Evolutionary conservation across 2,797 vertebrate species (phyloP), one percentile per base, ranked within the genome.

Genomic region (Tokudaia muenninki): DNA sequence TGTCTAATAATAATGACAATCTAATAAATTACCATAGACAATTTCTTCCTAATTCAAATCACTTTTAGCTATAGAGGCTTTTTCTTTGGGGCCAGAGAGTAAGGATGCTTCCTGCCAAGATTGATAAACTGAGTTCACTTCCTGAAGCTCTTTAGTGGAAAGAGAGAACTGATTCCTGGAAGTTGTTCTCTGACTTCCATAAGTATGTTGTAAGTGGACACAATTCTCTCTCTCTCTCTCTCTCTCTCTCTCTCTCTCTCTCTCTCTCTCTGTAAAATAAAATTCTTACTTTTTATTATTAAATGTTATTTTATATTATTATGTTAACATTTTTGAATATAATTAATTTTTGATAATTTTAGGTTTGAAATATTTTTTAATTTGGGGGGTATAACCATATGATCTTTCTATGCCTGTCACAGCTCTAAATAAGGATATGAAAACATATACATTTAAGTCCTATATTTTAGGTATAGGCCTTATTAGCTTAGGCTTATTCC

Each of bases 291-390:
- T 89, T 77, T n/a, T 82, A 22, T 52, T 72, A 29, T 81, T 90
- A 80, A 79, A 93, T 86, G 19, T 10, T 74, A 57, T 89, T 81
- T 75, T 34, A 86, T 83, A 74, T 93, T 89, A 47, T 82, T 95
- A 80, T 16, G 4, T 82, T 63, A 12, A 92, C 82, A 50, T 77
- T 26, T 29, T 12, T 70, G 44, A 78, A 50, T 87, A 16, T 19
- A 74, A 1, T n/a, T 70, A 70, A 86, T 88, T n/a, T 82, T 90
- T 88, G 63, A 14, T 61, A 50, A 79, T 67, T 79, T 89, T 84
- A 84, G 29, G 4, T 80, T 84, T 57, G 82, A 89, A 88, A 26
- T 55, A 44, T 41, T 55, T 96, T 41, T 50, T 4, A 26, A 5
- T 37, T 37, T 72, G 1, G 7, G 34, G 34, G 70, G 17, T 37